These are phyloP conservation scores for Cyprinodon variegatus DNA, from an alignment of 2,113 vertebrate species.

Conservation along the genomic window DNA sequence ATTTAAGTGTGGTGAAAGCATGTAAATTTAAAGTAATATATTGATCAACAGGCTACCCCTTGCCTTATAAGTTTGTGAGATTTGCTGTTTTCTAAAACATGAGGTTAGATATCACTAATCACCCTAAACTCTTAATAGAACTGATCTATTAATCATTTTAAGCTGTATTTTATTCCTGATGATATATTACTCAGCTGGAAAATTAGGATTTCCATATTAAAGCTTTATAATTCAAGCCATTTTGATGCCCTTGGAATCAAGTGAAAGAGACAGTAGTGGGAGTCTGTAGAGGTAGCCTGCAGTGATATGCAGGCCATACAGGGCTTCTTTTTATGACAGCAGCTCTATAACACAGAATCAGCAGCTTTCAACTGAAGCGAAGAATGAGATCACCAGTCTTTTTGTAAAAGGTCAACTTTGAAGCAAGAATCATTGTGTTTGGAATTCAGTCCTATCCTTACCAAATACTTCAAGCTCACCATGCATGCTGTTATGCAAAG, in stretches of 20 bases:
- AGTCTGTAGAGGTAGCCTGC: constrained; percentile 73
- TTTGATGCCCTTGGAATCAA: constrained; percentile 74
- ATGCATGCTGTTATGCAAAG: constrained; percentile 77
- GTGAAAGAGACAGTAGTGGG: constrained; percentile 72
- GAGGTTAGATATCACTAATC: constrained; percentile 17
- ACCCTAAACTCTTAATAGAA: constrained; percentile 35
- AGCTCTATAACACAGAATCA: constrained; percentile 77
- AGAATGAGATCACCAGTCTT: constrained; percentile 82
- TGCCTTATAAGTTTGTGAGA: constrained; percentile 38
- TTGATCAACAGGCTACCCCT: constrained; percentile 30
- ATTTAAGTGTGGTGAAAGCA: constrained; percentile 27
- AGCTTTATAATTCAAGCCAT: constrained; percentile 86
- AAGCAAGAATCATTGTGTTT: constrained; percentile 72
- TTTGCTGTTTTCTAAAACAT: constrained; percentile 46
- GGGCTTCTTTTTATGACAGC: constrained; percentile 75
- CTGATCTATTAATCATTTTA: constrained; percentile 60
- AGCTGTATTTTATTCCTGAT: constrained; percentile 81
- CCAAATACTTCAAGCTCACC: constrained; percentile 70
- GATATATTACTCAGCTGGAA: constrained; percentile 84
- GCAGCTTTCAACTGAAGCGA: constrained; percentile 78
- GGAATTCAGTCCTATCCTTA: constrained; percentile 77
- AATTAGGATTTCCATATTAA: constrained; percentile 88
- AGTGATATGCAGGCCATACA: constrained; percentile 75
- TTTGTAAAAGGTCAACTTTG: constrained; percentile 78
- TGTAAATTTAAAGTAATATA: constrained; percentile 33